Evolutionary conservation across 2,797 vertebrate species (phyloP).

Genomic region (Crocodylus rhombifer): DNA sequence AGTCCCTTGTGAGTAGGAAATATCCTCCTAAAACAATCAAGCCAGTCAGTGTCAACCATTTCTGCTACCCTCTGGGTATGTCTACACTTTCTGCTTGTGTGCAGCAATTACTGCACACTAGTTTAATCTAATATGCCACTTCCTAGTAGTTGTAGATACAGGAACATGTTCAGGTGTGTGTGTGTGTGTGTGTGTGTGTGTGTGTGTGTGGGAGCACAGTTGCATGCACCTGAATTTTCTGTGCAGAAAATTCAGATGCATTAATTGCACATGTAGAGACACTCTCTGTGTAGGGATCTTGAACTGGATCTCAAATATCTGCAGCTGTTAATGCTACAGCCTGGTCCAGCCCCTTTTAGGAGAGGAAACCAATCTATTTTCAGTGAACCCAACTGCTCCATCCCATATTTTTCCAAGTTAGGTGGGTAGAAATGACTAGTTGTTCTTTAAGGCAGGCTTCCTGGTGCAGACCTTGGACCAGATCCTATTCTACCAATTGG

Average conservation of each 20-base stretch:
- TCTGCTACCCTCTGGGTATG: background rate
- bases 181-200: too few species aligned
- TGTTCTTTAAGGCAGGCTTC: background rate
- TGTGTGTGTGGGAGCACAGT: too few species aligned
- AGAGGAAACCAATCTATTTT: background rate
- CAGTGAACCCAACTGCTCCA: background rate
- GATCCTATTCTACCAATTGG: too few species aligned
- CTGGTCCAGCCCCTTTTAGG: background rate
- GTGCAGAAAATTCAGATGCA: too few species aligned
- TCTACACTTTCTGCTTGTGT: too few species aligned
- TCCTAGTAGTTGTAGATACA: too few species aligned
- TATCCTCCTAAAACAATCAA: accelerated
- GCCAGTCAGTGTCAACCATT: background rate
- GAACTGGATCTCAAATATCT: background rate
- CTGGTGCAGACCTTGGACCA: background rate
- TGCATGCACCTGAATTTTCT: too few species aligned
- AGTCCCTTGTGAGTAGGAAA: accelerated
- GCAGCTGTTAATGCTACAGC: background rate
- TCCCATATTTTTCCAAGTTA: background rate
- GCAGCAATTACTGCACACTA: too few species aligned
- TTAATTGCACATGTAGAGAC: background rate
- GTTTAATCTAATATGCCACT: too few species aligned
- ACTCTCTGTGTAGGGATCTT: too few species aligned
- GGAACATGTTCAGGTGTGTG: too few species aligned
- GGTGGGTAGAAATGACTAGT: background rate